These are phyloP conservation scores for Drosophila prostipennis DNA, from an alignment of 2,888 invertebrate species.

Conservation along the genomic window DNA sequence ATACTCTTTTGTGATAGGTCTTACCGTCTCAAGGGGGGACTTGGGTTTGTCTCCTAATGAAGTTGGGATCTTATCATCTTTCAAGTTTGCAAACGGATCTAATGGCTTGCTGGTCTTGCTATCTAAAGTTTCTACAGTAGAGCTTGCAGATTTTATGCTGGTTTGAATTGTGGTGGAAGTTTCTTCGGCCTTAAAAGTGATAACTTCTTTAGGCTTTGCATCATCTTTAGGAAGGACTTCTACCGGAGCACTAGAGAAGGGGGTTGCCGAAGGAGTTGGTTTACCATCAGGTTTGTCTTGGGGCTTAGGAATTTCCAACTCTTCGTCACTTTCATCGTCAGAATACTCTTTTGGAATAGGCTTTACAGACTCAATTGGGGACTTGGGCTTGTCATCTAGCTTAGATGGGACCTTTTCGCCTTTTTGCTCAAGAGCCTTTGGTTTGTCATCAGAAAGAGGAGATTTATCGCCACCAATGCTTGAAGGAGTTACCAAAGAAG, in stretches of 20 bases:
- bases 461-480: background rate
- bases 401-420: background rate
- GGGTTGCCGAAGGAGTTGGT: background rate
- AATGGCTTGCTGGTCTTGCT: background rate
- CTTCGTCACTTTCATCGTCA: slow-evolving; percentile 12
- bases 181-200: background rate
- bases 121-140: background rate
- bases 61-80: slow-evolving; percentile 3
- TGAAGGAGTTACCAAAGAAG: background rate
- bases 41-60: background rate
- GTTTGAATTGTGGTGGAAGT: background rate
- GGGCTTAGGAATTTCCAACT: slow-evolving; percentile 8
- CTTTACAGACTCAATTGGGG: background rate
- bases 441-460: background rate
- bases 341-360: slow-evolving; percentile 10
- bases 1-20: slow-evolving; percentile 12
- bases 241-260: background rate
- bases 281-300: slow-evolving; percentile 8
- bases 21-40: slow-evolving; percentile 15
- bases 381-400: background rate
- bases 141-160: background rate
- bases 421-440: background rate
- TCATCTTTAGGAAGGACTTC: no score
- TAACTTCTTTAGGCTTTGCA: no score
- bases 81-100: background rate